These are phyloP conservation scores for Nysson spinosus DNA, from an alignment of 2,888 invertebrate genomes.

Conservation along the genomic window DNA sequence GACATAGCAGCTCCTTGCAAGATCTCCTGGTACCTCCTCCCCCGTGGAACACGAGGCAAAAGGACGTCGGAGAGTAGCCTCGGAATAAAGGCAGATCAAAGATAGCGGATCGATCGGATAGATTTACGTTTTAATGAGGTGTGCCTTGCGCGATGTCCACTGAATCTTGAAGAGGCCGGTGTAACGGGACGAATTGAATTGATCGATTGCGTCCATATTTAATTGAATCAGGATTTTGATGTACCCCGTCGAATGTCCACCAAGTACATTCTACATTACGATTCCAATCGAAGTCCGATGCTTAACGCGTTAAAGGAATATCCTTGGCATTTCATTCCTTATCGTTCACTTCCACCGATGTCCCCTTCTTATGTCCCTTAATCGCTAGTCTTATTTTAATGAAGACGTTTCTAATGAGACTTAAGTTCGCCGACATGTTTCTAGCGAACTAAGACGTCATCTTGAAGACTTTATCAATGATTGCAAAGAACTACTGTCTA, in stretches of 20 bases:
- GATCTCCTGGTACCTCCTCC: conserved; percentile 17
- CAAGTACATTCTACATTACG: too few species aligned
- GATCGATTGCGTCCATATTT: conserved; percentile 45
- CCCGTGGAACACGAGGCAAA: conserved; percentile 28
- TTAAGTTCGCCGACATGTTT: too few species aligned
- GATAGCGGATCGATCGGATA: conserved; percentile 50
- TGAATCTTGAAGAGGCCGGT: conserved; percentile 46
- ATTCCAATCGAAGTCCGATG: too few species aligned
- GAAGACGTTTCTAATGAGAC: too few species aligned
- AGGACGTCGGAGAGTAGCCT: conserved; percentile 28
- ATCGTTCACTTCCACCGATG: too few species aligned
- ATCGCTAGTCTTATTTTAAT: too few species aligned
- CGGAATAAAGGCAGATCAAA: conserved; percentile 46
- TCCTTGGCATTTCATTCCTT: too few species aligned
- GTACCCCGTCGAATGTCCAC: not conserved
- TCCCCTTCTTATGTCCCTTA: too few species aligned
- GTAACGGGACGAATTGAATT: conserved; percentile 51
- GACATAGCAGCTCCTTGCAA: conserved; percentile 36
- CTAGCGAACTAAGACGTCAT: too few species aligned
- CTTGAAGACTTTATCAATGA: too few species aligned
- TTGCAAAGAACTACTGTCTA: too few species aligned
- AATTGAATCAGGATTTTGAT: conserved; percentile 36
- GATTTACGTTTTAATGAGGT: conserved; percentile 54
- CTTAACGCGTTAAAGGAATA: too few species aligned
- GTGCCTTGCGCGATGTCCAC: conserved; percentile 43